phyloP scores from a whole-genome alignment of 1,140 invertebrate genomes.

The Diabrotica virgifera region DNA sequence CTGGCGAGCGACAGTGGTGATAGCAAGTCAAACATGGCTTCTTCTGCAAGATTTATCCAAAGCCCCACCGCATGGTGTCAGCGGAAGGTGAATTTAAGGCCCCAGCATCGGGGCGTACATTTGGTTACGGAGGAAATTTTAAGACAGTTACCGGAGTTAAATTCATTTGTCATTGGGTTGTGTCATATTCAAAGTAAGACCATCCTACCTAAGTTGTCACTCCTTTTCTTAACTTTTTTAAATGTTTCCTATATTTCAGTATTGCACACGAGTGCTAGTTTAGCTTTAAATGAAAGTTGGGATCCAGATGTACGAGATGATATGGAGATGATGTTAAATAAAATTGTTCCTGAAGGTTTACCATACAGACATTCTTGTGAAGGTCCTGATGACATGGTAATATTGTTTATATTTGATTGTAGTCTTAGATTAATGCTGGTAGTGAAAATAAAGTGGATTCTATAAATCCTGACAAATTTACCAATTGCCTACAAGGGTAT shows the following conservation, averaged over 20 bases:
- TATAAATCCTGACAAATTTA: too few relatives aligned
- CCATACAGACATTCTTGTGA: slow-evolving; percentile 95
- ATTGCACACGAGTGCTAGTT: slow-evolving; percentile 94
- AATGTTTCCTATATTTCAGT: slow-evolving; percentile 68
- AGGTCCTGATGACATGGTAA: slow-evolving; percentile 97
- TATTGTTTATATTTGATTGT: not conserved
- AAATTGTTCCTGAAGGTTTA: slow-evolving; percentile 95
- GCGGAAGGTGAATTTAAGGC: slow-evolving; percentile 90
- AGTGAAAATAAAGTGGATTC: too few relatives aligned
- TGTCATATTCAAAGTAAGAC: slow-evolving; percentile 94
- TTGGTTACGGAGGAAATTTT: slow-evolving; percentile 93
- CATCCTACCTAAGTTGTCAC: not conserved
- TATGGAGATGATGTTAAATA: slow-evolving; percentile 98
- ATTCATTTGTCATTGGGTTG: slow-evolving; percentile 88
- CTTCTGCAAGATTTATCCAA: slow-evolving; percentile 82
- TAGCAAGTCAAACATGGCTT: slow-evolving; percentile 72
- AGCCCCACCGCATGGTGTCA: slow-evolving; percentile 95
- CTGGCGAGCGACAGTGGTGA: slow-evolving; percentile 48
- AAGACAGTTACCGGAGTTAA: slow-evolving; percentile 86
- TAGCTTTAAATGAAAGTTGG: slow-evolving; percentile 97
- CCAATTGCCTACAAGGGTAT: too few relatives aligned
- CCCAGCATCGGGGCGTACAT: slow-evolving; percentile 91
- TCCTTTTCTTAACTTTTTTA: slow-evolving; percentile 9
- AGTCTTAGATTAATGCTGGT: too few relatives aligned
- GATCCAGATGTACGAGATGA: slow-evolving; percentile 95